phyloP scores from a whole-genome alignment of 2,888 invertebrate species.

The Drosophila cracens region DNA sequence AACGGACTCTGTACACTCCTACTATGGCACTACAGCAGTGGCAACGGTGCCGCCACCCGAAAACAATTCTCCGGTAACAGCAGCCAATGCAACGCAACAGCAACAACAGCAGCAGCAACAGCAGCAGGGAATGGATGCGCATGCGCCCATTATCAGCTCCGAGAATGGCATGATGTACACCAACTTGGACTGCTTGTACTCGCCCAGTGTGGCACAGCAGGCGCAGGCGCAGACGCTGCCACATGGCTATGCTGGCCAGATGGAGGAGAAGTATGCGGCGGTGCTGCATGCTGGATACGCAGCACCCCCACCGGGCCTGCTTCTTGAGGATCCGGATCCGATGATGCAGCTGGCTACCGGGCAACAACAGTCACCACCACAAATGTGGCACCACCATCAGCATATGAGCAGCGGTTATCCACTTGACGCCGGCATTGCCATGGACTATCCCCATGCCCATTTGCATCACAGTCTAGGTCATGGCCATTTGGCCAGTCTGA shows the following conservation, averaged over 20 bases:
- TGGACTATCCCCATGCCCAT: conserved; percentile 82
- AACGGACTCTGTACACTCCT: conserved; percentile 83
- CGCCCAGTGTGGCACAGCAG: conserved; percentile 81
- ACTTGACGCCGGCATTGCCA: conserved; percentile 66
- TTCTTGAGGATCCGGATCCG: conserved; percentile 82
- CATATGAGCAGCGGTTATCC: conserved; percentile 70
- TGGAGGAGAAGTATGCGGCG: conserved; percentile 85
- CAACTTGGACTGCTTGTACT: conserved; percentile 91
- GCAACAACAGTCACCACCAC: conserved; percentile 73
- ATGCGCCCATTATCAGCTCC: conserved; percentile 91
- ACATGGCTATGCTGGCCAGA: conserved; percentile 71
- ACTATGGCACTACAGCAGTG: conserved; percentile 82
- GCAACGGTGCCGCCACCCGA: conserved; percentile 79
- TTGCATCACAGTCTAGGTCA: conserved; percentile 78
- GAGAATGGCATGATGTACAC: conserved; percentile 95
- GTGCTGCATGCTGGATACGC: conserved; percentile 87
- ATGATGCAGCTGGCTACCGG: conserved; percentile 78
- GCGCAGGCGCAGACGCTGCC: conserved; percentile 52
- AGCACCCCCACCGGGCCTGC: conserved; percentile 55
- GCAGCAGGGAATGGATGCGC: conserved; percentile 57
- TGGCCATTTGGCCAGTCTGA: conserved; percentile 66
- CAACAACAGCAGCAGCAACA: conserved; percentile 52
- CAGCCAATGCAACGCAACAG: conserved; percentile 69
- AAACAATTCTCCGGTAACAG: conserved; percentile 76
- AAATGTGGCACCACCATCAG: conserved; percentile 82